Percentiles rank a stretch among this genome's conserved stretches.
Evolutionary conservation across 2,888 invertebrate genomes (phyloP).

Genomic region (Lithophane ornitopus): DNA sequence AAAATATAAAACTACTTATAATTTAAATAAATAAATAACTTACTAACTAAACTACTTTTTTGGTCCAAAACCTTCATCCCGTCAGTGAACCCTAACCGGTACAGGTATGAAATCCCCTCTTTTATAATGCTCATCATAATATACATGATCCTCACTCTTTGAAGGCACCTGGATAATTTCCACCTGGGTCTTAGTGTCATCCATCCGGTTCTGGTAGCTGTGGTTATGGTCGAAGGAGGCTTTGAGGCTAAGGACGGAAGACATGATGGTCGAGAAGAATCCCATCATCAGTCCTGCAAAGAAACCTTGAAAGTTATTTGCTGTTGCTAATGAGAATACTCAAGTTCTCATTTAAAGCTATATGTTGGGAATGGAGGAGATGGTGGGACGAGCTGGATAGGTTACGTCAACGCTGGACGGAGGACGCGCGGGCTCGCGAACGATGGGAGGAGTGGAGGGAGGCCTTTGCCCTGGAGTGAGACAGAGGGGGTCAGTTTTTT

Average conservation of each 20-base stretch:
- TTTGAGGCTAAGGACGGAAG: slow-evolving; percentile 91
- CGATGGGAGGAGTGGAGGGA: too few relatives aligned
- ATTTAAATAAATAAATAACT: not conserved
- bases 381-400: too few relatives aligned
- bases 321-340: not conserved
- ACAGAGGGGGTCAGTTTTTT: too few relatives aligned
- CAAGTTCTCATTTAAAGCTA: not conserved
- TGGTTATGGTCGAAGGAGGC: slow-evolving; percentile 86
- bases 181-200: slow-evolving; percentile 83
- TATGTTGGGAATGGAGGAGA: not conserved
- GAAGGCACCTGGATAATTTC: slow-evolving; percentile 85
- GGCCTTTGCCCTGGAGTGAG: too few relatives aligned
- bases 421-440: too few relatives aligned
- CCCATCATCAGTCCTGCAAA: slow-evolving; percentile 85
- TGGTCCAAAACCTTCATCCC: not conserved
- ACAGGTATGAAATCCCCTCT: slow-evolving; percentile 73
- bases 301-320: slow-evolving; percentile 28
- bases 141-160: slow-evolving; percentile 81
- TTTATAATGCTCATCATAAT: slow-evolving; percentile 84
- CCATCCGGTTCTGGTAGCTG: slow-evolving; percentile 80
- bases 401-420: too few relatives aligned
- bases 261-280: slow-evolving; percentile 89
- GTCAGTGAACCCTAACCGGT: slow-evolving; percentile 48
- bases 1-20: not conserved
- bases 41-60: too few relatives aligned